phyloP scores from a whole-genome alignment of 2,797 vertebrate genomes.

The Mormyrus hasselquistii region DNA sequence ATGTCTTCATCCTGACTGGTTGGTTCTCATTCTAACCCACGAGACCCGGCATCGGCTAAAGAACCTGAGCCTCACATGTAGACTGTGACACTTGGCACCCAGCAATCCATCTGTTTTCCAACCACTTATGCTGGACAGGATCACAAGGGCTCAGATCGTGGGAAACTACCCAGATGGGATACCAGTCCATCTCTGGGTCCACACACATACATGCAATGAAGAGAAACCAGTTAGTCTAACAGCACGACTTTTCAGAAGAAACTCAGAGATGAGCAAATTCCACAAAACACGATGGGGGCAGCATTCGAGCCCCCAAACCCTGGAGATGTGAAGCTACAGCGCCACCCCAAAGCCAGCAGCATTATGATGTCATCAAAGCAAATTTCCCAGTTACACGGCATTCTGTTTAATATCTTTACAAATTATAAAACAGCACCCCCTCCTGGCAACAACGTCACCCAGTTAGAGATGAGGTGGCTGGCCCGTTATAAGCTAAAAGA shows the following conservation, averaged over 20 bases:
- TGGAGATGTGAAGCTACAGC: not conserved
- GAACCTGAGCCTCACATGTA: not conserved
- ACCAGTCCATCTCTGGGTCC: not conserved
- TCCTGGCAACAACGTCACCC: not conserved
- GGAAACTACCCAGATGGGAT: not conserved
- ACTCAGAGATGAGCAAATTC: not conserved
- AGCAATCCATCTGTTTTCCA: not conserved
- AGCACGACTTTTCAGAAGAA: not conserved
- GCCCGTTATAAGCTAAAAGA: not conserved
- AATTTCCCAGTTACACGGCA: not conserved
- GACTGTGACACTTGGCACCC: not conserved
- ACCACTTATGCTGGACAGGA: not conserved
- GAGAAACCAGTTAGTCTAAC: not conserved
- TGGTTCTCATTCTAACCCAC: not conserved
- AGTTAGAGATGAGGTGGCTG: not conserved
- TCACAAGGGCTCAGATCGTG: not conserved
- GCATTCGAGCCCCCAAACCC: not conserved
- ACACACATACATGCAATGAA: not conserved
- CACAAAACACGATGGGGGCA: not conserved
- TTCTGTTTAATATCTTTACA: not conserved
- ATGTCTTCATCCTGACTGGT: not conserved
- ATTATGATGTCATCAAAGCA: not conserved
- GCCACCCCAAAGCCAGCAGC: not conserved
- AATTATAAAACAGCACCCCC: not conserved
- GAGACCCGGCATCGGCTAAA: not conserved